These are phyloP conservation scores for Pheosia tremula DNA, from an alignment of 2,888 invertebrate genomes.

Conservation along the genomic window DNA sequence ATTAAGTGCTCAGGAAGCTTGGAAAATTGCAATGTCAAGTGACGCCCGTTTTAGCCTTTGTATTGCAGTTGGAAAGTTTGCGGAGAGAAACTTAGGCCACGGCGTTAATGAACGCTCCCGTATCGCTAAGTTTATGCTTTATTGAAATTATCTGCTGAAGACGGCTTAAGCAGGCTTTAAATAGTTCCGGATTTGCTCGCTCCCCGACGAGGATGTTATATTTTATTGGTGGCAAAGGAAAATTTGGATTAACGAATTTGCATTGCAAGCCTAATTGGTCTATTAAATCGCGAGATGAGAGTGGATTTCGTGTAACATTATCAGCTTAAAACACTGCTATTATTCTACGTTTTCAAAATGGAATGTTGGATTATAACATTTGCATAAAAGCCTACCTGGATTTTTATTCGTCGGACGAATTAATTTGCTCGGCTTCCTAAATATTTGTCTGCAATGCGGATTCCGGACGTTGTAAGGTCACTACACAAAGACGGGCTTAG, in stretches of 20 bases:
- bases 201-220: background rate
- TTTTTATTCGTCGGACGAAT: conserved; percentile 5
- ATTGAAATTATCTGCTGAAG: conserved; percentile 36
- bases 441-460: conserved; percentile 9
- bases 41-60: conserved; percentile 41
- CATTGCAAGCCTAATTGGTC: conserved; percentile 6
- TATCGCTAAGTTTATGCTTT: conserved; percentile 41
- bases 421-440: conserved; percentile 5
- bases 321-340: background rate
- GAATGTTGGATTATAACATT: conserved; percentile 9
- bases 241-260: conserved; percentile 6
- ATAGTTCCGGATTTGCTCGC: conserved; percentile 2
- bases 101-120: conserved; percentile 32
- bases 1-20: conserved; percentile 45
- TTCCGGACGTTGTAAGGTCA: conserved; percentile 1
- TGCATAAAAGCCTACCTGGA: conserved; percentile 6
- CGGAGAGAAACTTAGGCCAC: conserved; percentile 33
- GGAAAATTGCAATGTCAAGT: conserved; percentile 59
- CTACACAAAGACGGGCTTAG: background rate
- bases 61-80: conserved; percentile 40
- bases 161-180: conserved; percentile 8
- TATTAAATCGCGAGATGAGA: conserved; percentile 4
- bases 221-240: conserved; percentile 3
- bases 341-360: conserved; percentile 1
- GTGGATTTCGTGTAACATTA: conserved; percentile 6